Conservation (phyloP, 2,888 invertebrate genomes). For the Sesia apiformis region DNA sequence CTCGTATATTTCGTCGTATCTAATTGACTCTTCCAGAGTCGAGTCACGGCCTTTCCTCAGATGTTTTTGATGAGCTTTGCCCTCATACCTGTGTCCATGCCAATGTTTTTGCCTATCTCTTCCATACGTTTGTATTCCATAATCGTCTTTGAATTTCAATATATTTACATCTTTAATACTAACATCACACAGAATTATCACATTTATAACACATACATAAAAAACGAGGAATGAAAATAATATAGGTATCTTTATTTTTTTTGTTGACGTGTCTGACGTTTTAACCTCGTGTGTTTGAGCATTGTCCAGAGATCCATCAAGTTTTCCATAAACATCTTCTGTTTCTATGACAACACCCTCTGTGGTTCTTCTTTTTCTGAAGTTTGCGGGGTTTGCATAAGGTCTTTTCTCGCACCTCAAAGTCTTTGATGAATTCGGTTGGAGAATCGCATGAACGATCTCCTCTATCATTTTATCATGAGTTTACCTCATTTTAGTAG, state of each 20-base stretch:
- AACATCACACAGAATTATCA: constrained; percentile 68
- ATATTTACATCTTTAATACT: constrained; percentile 54
- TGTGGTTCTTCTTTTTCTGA: constrained; percentile 29
- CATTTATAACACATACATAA: constrained; percentile 59
- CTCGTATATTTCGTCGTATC: constrained; percentile 36
- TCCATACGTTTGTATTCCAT: constrained; percentile 19
- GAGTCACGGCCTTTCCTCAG: constrained; percentile 29
- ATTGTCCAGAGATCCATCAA: constrained; percentile 48
- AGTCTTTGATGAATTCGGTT: constrained; percentile 27
- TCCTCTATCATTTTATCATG: constrained; percentile 57
- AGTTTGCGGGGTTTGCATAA: constrained; percentile 33
- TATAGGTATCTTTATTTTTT: constrained; percentile 23
- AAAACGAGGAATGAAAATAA: constrained; percentile 49
- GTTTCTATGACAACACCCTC: constrained; percentile 9
- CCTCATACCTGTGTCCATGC: constrained; percentile 30
- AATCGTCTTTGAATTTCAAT: constrained; percentile 24
- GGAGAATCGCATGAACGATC: constrained; percentile 62
- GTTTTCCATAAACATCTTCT: constrained; percentile 21
- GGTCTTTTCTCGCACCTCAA: constrained; percentile 29
- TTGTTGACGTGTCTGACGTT: constrained; percentile 16
- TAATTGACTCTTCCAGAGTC: constrained; percentile 21
- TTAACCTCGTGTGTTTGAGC: constrained; percentile 63
- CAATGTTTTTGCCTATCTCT: constrained; percentile 30
- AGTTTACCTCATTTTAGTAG: constrained; percentile 51
- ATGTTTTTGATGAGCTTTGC: constrained; percentile 26